Percentiles rank a stretch among this genome's conserved stretches.
Evolutionary conservation across 2,888 invertebrate genomes (phyloP).

Genomic region (Lasius fuliginosus): DNA sequence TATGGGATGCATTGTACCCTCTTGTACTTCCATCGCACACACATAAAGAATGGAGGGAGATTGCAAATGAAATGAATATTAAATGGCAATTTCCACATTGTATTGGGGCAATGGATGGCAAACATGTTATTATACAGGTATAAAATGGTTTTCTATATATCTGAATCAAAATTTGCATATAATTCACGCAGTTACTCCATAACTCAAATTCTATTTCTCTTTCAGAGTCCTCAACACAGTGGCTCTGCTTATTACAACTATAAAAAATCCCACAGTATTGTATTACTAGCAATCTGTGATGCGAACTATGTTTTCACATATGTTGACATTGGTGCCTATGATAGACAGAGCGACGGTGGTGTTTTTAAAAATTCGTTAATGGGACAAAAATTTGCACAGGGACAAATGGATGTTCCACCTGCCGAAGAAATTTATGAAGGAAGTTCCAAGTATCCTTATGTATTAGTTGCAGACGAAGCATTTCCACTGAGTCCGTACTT

Average conservation of each 20-base stretch:
- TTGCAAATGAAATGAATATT: too few species aligned
- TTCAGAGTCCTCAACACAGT: not conserved
- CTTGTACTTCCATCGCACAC: too few species aligned
- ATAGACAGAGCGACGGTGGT: not conserved
- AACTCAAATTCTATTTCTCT: not conserved
- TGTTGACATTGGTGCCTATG: not conserved
- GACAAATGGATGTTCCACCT: not conserved
- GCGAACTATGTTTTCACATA: not conserved
- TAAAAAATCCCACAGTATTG: not conserved
- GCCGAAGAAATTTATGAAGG: not conserved
- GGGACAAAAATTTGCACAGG: not conserved
- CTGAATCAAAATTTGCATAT: not conserved
- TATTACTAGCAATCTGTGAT: not conserved
- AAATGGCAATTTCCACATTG: too few species aligned
- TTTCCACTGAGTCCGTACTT: not conserved
- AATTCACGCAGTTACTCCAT: not conserved
- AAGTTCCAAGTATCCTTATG: not conserved
- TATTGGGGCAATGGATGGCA: too few species aligned
- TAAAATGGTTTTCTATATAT: not conserved
- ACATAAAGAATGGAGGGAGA: too few species aligned
- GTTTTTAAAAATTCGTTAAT: not conserved
- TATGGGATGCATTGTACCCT: too few species aligned
- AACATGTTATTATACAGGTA: not conserved
- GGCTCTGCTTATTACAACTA: not conserved
- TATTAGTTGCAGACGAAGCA: not conserved